Percentiles rank a stretch among this genome's conserved stretches.
Conservation (phyloP, 1,140 invertebrate species). For the Centruroides sculpturatus region DNA sequence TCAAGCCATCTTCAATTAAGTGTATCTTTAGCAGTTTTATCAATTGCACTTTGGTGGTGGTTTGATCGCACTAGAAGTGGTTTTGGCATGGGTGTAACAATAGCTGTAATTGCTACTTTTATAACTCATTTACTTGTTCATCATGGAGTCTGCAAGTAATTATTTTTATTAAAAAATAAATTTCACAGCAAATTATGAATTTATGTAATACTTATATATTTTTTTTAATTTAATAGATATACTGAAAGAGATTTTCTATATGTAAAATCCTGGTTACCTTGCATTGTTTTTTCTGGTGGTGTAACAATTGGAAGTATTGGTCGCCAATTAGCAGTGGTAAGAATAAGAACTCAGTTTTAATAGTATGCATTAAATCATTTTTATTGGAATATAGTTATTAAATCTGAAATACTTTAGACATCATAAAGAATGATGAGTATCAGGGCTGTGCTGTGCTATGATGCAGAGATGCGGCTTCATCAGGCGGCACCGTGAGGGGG, state of each 20-base stretch:
- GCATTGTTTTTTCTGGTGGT: constrained; percentile 35
- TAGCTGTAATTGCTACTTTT: constrained; percentile 31
- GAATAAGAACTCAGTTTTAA: not conserved
- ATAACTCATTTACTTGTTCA: constrained; percentile 33
- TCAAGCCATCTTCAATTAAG: constrained; percentile 32
- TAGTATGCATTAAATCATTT: too few species aligned
- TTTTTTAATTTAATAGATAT: constrained; percentile 23
- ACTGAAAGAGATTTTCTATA: constrained; percentile 33
- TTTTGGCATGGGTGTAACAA: constrained; percentile 31
- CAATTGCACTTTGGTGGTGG: constrained; percentile 34
- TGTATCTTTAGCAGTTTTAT: constrained; percentile 30
- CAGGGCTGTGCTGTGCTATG: too few species aligned
- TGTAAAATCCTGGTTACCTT: constrained; percentile 33
- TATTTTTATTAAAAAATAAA: not conserved
- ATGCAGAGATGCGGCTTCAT: too few species aligned
- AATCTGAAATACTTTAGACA: too few species aligned
- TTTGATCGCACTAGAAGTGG: constrained; percentile 33
- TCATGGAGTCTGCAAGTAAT: constrained; percentile 32
- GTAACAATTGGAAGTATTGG: constrained; percentile 36
- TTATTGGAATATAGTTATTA: too few species aligned
- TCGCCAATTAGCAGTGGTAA: constrained; percentile 28
- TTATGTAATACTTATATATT: too few species aligned
- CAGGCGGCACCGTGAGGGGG: too few species aligned
- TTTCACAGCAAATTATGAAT: too few species aligned
- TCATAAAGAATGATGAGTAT: too few species aligned